Evolutionary conservation across 2,113 vertebrate genomes (phyloP).

Genomic region (Lepidothrix coronata): DNA sequence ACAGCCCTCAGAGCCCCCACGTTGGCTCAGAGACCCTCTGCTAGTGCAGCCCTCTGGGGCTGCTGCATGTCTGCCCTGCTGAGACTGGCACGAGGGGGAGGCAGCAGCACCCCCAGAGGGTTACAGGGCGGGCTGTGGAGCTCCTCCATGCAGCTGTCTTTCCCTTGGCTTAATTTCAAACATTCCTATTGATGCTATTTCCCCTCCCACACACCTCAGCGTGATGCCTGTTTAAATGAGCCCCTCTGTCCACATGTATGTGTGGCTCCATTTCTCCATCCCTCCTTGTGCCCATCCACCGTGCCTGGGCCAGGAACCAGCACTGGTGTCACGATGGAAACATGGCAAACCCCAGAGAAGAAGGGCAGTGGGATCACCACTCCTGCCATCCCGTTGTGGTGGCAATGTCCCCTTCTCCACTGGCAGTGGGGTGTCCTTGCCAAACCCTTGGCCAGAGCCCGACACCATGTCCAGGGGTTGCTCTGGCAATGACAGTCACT

Average conservation of each 20-base stretch:
- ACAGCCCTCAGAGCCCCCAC: accelerated
- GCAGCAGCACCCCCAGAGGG: neutral
- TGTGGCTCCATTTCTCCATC: neutral
- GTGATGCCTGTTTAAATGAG: neutral
- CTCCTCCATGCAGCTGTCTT: conserved; percentile 29
- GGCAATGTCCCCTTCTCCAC: neutral
- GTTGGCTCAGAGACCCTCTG: accelerated
- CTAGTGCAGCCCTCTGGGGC: accelerated
- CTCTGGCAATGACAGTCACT: neutral
- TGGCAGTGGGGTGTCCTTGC: accelerated
- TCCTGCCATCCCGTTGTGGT: accelerated
- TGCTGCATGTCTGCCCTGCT: neutral
- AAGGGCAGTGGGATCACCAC: accelerated
- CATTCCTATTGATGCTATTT: conserved; percentile 59
- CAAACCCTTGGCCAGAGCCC: accelerated
- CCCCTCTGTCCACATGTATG: accelerated
- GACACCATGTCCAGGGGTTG: accelerated
- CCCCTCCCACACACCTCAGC: conserved; percentile 55
- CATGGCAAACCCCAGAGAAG: accelerated
- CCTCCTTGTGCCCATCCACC: accelerated
- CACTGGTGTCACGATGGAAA: accelerated
- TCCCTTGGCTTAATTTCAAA: conserved; percentile 47
- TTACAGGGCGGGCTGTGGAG: neutral
- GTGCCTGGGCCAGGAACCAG: accelerated
- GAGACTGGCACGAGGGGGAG: neutral